These are phyloP conservation scores for Phyllopteryx taeniolatus DNA, from an alignment of 2,113 vertebrate species.

Conservation along the genomic window DNA sequence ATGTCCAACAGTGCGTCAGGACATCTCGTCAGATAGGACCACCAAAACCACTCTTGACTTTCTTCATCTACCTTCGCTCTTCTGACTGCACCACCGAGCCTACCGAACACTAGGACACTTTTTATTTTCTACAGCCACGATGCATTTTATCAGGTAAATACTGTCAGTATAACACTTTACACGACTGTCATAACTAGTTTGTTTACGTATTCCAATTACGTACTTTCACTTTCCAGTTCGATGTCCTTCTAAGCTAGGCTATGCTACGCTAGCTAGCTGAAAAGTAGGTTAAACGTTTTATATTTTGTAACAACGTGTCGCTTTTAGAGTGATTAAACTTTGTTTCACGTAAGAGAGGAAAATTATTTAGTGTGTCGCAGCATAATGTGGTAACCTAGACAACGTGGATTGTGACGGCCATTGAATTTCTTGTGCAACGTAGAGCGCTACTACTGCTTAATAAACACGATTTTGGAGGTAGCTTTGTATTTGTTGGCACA, in stretches of 20 bases:
- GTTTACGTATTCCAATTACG: not conserved
- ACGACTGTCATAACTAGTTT: not conserved
- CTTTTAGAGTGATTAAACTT: not conserved
- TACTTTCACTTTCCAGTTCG: not conserved
- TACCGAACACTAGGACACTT: not conserved
- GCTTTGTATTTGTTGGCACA: not conserved
- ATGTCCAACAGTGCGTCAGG: constrained; percentile 35
- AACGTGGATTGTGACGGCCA: not conserved
- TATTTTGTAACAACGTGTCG: not conserved
- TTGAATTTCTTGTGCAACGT: constrained; percentile 20
- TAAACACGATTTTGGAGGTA: not conserved
- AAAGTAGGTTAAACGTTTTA: not conserved
- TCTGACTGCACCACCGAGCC: not conserved
- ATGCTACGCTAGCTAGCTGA: not conserved
- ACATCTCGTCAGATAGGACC: constrained; percentile 28
- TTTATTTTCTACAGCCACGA: constrained; percentile 11
- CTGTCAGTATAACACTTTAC: not conserved
- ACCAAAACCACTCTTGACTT: not conserved
- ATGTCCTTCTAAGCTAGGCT: not conserved
- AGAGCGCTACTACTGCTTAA: constrained; percentile 27
- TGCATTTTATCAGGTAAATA: constrained; percentile 47
- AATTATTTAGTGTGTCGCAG: not conserved
- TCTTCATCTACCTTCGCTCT: not conserved
- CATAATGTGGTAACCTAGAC: constrained; percentile 4
- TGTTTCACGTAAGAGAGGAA: not conserved